Base-by-base conservation (phyloP, 2,888 invertebrate species). In the Drosophila atripex region DNA sequence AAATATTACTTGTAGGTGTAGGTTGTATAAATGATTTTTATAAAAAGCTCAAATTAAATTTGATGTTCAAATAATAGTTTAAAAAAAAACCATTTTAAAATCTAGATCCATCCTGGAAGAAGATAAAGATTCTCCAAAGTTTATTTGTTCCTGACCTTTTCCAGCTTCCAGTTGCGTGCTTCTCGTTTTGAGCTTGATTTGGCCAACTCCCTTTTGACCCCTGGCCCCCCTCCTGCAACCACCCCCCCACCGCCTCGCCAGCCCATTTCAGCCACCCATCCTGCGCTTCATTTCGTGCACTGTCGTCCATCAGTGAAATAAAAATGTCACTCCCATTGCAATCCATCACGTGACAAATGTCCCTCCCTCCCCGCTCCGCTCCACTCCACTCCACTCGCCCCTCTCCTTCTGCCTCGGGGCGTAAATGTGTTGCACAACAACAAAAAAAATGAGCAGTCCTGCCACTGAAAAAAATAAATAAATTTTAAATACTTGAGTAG, bases 241-340 rank as follows among this genome's bases (percentile, higher is more conserved):
- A 35, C n/a, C 45, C 25, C 43, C 18, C 32, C n/a, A n/a, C n/a
- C n/a, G n/a, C n/a, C n/a, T 38, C 2, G 3, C 41, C 8, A 1
- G n/a, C 28, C 9, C 21, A 16, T 47, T 8, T 9, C 3, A 9
- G 5, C 51, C 32, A 11, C 51, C 51, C 61, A 52, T 51, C 38
- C 61, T 60, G 73, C 68, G 65, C 79, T 80, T 71, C 76, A 82
- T 82, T 87, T 76, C 76, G 85, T 85, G 86, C 76, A 57, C 80
- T 86, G 85, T 85, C 90, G 90, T 90, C 88, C 89, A 90, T 90
- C 90, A 90, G 90, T 78, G 88, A 89, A 90, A 90, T 90, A 90
- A 90, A 90, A 90, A 90, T 89, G 90, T 90, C 90, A 90, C 90
- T 89, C 89, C 90, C 89, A 90, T 88, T 89, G 90, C 90, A 90